These are phyloP conservation scores for Drosophila borealis DNA, from an alignment of 2,888 invertebrate species.

Conservation along the genomic window DNA sequence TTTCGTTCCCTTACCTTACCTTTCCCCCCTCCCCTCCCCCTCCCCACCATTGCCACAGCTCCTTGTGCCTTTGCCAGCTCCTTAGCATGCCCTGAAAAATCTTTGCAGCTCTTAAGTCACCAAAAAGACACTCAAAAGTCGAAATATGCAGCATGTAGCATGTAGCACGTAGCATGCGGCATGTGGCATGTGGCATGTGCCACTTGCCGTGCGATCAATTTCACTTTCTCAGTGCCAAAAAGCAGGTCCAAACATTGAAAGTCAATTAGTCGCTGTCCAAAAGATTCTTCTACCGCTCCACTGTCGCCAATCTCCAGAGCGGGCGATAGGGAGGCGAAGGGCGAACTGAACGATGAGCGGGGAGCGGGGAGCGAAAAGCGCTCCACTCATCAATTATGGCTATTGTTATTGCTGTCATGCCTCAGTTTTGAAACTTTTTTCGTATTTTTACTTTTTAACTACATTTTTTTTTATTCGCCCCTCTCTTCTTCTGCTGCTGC, in stretches of 20 bases:
- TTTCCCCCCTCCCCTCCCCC: too few species aligned
- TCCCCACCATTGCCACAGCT: too few species aligned
- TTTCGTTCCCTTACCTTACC: too few species aligned
- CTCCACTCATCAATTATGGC: slow-evolving; percentile 42
- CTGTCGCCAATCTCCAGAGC: slow-evolving; percentile 4
- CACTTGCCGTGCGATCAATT: slow-evolving; percentile 67
- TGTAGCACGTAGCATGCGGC: slow-evolving; percentile 14
- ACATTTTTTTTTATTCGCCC: slow-evolving; percentile 4
- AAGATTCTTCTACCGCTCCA: slow-evolving; percentile 61
- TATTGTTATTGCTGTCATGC: slow-evolving; percentile 49
- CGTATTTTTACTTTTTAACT: background rate
- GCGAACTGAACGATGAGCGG: background rate
- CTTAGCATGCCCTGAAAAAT: slow-evolving; percentile 50
- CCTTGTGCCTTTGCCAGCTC: slow-evolving; percentile 11
- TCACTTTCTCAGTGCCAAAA: slow-evolving; percentile 68
- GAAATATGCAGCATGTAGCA: slow-evolving; percentile 23
- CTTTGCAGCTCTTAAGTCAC: slow-evolving; percentile 36
- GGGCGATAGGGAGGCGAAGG: background rate
- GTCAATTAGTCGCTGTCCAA: slow-evolving; percentile 71
- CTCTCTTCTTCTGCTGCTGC: background rate
- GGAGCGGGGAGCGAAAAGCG: background rate
- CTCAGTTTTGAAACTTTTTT: slow-evolving; percentile 20
- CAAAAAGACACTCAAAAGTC: slow-evolving; percentile 3
- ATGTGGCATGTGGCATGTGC: slow-evolving; percentile 13
- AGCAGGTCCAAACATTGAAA: slow-evolving; percentile 66